Evolutionary conservation across 2,113 vertebrate species (phyloP), one percentile per base, ranked within the genome.

Genomic region (Rousettus leschenaultii): DNA sequence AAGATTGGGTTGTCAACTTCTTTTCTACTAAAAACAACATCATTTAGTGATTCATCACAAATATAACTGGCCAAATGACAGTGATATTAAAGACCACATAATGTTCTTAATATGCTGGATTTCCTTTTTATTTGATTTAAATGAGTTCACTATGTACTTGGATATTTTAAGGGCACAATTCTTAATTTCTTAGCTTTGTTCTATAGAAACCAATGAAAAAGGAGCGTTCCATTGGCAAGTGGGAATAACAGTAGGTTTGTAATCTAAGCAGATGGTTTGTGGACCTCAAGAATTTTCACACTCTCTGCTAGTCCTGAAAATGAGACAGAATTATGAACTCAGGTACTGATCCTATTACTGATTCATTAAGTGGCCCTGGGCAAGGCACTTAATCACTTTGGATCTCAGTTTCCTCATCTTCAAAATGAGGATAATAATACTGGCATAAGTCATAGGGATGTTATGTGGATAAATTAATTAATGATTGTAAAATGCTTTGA

Each of bases 401-500:
- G 51, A 97, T 97, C 94, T 97, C 91, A 89, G 95, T 96, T 98
- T 98, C 89, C 95, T 71, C 93, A 6, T 85, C 96, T 97, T 89
- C 86, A 96, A 98, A 83, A 91, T 97, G 94, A 95, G 95, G 91
- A 78, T 97, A 97, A 98, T 97, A 96, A 94, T 86, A 84, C 95
- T 96, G 3, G 78, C 89, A 11, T 97, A n/a, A 97, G 79, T 97
- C 88, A 78, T 61, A 75, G 85, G 87, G 71, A 40, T 96, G 91
- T 92, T 96, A 88, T 97, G 97, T 95, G 96, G 88, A 73, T 97
- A 93, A 97, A 97, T 94, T 98, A 97, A 97, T 97, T 97, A 97
- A 97, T 84, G 94, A 97, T 96, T 95, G 21, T 89, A 95, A 97
- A 97, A 45, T 86, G 68, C 80, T 51, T 97, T 97, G 96, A 98